Base-by-base conservation (phyloP, 2,113 vertebrate species). In the Camarhynchus parvulus region DNA sequence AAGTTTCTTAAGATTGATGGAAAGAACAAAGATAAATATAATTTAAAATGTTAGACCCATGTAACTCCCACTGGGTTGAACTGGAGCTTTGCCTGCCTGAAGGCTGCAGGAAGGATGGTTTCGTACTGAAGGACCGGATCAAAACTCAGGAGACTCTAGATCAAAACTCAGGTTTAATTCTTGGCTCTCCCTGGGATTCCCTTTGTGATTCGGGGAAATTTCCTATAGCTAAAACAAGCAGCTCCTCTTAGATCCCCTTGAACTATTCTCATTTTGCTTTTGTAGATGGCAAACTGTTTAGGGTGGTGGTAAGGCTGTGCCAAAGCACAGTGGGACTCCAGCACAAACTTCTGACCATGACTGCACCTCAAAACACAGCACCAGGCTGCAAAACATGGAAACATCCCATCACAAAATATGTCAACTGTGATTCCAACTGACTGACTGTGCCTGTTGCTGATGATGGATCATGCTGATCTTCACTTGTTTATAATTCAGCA, bases 11-110 rank as follows among this genome's bases (percentile, higher is more conserved):
- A 87, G 83, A 74, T 5, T 73, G 79, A 89, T 90, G 68, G 61
- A 82, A 89, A 95, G 50, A 89, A 85, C 80, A 92, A 94, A 93
- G 73, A 94, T 27, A 58, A 27, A 42, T 61, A 35, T 30, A 64
- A 87, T 55, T 86, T 62, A 79, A 82, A 35, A 72, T 80, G 76
- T 55, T 74, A 77, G 72, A 63, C 13, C 55, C 24, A 33, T 46
- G 46, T 69, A 83, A 83, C 69, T 80, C 35, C 47, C 73, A 62
- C 28, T 76, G 83, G 83, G 39, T 46, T 82, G 67, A 90, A 79
- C 61, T 53, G 42, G 73, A 90, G 35, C 44, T 79, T 70, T 82
- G 88, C 50, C 66, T 85, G 69, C 78, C 77, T 91, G 75, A 59
- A 82, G 73, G 69, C 42, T 93, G 27, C 62, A 92, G 42, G 63